phyloP scores from a whole-genome alignment of 2,797 vertebrate genomes.

The Lithobates pipiens region DNA sequence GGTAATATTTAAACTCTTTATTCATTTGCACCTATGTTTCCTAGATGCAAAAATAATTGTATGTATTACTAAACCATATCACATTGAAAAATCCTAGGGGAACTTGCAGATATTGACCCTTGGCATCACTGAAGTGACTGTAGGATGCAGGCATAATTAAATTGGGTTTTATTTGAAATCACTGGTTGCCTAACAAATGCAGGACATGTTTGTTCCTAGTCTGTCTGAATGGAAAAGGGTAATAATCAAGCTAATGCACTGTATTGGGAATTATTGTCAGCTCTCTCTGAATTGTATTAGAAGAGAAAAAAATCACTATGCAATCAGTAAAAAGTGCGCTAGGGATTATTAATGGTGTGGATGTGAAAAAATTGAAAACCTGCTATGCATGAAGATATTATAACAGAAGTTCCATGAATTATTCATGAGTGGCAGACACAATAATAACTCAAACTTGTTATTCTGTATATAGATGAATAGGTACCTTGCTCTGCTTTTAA shows the following conservation, averaged over 20 bases:
- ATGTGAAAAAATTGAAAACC: conserved; percentile 5
- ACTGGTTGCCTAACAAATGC: not conserved
- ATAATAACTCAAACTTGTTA: conserved; percentile 34
- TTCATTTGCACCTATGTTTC: too few species aligned
- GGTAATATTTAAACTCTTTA: too few species aligned
- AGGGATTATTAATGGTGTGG: conserved; percentile 31
- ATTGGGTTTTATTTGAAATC: not conserved
- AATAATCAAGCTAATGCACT: conserved; percentile 1
- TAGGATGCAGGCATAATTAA: not conserved
- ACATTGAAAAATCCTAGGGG: too few species aligned
- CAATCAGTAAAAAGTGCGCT: conserved; percentile 35
- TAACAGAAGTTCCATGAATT: conserved; percentile 36
- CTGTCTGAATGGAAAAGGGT: conserved; percentile 13
- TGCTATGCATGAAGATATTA: conserved; percentile 27
- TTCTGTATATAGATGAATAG: conserved; percentile 41
- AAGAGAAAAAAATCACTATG: not conserved
- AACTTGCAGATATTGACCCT: too few species aligned
- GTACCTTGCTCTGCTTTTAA: conserved; percentile 16
- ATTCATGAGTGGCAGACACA: conserved; percentile 33
- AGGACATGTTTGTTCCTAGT: not conserved
- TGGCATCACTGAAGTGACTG: too few species aligned
- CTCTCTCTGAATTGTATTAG: conserved; percentile 15
- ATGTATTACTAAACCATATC: too few species aligned
- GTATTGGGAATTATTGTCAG: conserved; percentile 21
- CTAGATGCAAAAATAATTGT: too few species aligned